Evolutionary conservation across 2,888 invertebrate genomes (phyloP), one percentile per base, ranked within the genome.

Genomic region (Linnaemya vulpina): DNA sequence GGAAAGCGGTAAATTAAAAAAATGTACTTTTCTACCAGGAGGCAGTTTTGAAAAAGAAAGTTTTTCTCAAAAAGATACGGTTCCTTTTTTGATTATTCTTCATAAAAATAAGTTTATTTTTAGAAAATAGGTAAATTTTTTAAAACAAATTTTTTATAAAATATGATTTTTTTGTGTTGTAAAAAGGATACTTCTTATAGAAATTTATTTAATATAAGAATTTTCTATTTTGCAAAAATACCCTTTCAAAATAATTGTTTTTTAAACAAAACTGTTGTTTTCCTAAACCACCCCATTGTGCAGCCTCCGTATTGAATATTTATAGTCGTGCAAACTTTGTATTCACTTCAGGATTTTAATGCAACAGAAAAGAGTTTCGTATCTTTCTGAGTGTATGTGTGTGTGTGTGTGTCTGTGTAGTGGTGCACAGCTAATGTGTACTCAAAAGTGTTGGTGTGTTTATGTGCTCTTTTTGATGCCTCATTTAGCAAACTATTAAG

Each of bases 401-500:
- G 30, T 30, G 5, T 30, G 30, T 30, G 5, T 30, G 30, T 30
- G 30, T 30, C 5, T 30, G 30, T 30, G 5, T n/a, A n/a, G n/a
- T 46, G 35, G 17, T 38, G 40, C 9, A n/a, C 3, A n/a, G 46
- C 58, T 13, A 11, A 17, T 20, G 25, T 60, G 17, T 25, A 35
- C 7, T 53, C 11, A 20, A 22, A 35, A 10, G 13, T 51, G 9
- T 40, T 8, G 38, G n/a, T 13, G 13, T n/a, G 7, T 51, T 10
- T 38, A 10, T n/a, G 15, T 38, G 20, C 10, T 3, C 3, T 62
- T 30, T 30, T 30, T 5, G 63, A 53, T 76, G 60, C 58, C 17
- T 77, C 58, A 68, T 68, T 77, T 49, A 77, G 49, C 49, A 75
- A 15, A n/a, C n/a, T 30, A 40, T 53, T 13, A 30, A 9, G 58